Percentiles rank a stretch among this genome's conserved stretches.
These are phyloP conservation scores for Callopanchax toddi DNA, from an alignment of 2,113 vertebrate genomes.

Conservation along the genomic window DNA sequence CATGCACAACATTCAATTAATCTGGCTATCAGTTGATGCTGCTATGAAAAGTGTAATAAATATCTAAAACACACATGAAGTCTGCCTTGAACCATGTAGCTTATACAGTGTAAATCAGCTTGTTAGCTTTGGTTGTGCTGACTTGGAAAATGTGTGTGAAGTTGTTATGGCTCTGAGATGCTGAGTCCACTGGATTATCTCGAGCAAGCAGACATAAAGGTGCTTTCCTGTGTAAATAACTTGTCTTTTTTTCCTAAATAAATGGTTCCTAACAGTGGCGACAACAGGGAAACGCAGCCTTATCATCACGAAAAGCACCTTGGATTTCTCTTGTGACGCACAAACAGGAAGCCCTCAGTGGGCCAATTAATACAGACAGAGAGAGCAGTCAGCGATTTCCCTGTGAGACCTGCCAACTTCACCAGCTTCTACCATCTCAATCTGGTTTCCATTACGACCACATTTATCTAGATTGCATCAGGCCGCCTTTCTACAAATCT, in stretches of 20 bases:
- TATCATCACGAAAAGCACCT: constrained; percentile 56
- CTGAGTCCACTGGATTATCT: neutral
- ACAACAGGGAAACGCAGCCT: constrained; percentile 34
- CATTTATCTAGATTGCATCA: constrained; percentile 83
- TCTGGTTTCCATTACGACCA: constrained; percentile 78
- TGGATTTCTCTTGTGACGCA: constrained; percentile 70
- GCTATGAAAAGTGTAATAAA: neutral
- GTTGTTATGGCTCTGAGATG: constrained; percentile 3
- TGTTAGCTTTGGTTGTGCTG: neutral
- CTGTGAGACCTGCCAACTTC: constrained; percentile 80
- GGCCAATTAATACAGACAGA: constrained; percentile 81
- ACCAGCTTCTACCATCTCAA: constrained; percentile 74
- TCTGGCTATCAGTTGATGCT: constrained; percentile 5
- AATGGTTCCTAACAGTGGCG: constrained; percentile 22
- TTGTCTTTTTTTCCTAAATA: constrained; percentile 24
- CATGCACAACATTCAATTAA: constrained; percentile 56
- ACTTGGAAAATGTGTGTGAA: neutral
- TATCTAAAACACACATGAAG: constrained; percentile 5
- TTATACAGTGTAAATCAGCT: neutral
- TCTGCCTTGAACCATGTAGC: constrained; percentile 6
- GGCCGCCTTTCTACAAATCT: constrained; percentile 73
- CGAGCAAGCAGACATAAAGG: neutral
- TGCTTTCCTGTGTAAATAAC: constrained; percentile 12
- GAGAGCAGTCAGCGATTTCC: constrained; percentile 81
- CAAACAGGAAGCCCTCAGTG: constrained; percentile 78